Base-by-base conservation (phyloP, 2,888 invertebrate species). In the Cataglyphis rosenhaueri region DNA sequence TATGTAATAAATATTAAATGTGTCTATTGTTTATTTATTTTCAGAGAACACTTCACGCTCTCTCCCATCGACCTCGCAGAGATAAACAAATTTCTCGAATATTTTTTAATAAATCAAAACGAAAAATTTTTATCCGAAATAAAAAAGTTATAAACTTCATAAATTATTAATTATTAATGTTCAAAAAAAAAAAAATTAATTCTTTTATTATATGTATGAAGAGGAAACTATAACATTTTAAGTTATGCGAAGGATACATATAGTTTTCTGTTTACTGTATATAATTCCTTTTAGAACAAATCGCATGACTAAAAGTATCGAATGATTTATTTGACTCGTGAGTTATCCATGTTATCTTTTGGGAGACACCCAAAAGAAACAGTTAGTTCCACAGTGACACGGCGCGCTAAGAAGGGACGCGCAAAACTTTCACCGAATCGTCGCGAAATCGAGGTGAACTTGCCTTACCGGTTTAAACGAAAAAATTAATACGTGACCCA, bases 391-490 rank as follows among this genome's bases (percentile, higher is more conserved):
- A 35, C 76, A 32, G 41, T 38, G n/a, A 29, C 68, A 66, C 3
- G 18, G 66, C 29, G 21, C 44, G 66, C 57, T 84, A 86, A 87
- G 86, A 89, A 89, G 85, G 41, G 68, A 88, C 74, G 84, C 66
- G 61, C 78, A 81, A 81, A 66, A 88, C 85, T 88, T 87, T 87
- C 88, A 84, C 88, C 87, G 85, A 88, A 89, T 87, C 87, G 82
- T 84, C 89, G 89, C 87, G 88, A 92, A 91, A 92, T 91, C 90
- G 89, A 89, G 88, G 90, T 83, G 89, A 91, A 90, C 92, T 90
- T 86, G 90, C 88, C 86, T 85, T 90, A 92, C 92, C 92, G 92
- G 92, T 92, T 92, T 83, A 66, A 82, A 89, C 90, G 91, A 92
- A 92, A 92, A 92, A 92, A 90, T 92, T 90, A 85, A 91, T 92